A percentile compares a stretch with the other conserved stretches of the same genome.
These are phyloP conservation scores for Phalacrocorax aristotelis DNA, from an alignment of 2,113 vertebrate genomes.

Conservation along the genomic window DNA sequence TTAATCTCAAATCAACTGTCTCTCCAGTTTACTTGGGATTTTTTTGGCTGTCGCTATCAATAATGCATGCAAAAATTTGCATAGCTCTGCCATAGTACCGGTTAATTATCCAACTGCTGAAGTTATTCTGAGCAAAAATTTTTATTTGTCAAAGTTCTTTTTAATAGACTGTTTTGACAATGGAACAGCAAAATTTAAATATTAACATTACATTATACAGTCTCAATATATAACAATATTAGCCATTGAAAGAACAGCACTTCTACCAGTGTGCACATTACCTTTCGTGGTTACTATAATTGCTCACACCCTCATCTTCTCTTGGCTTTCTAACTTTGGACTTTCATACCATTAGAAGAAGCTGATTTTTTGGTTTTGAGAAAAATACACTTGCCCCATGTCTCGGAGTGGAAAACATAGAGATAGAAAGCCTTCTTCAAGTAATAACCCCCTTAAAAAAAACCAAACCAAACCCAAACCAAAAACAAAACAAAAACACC, in stretches of 20 bases:
- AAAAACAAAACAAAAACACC: background rate
- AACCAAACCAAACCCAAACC: background rate
- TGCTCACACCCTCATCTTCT: background rate
- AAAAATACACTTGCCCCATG: background rate
- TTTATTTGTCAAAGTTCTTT: background rate
- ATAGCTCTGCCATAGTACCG: background rate
- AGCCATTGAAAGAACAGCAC: background rate
- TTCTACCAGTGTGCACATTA: background rate
- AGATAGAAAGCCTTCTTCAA: background rate
- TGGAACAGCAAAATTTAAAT: background rate
- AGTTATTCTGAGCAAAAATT: background rate
- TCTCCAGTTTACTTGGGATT: background rate
- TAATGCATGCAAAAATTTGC: background rate
- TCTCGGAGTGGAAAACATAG: background rate
- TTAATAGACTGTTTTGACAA: background rate
- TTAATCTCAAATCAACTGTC: background rate
- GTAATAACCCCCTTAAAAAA: background rate
- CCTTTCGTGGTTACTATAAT: background rate
- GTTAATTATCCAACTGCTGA: background rate
- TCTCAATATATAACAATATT: background rate
- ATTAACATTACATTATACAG: background rate
- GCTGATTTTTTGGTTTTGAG: background rate
- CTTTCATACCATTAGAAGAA: background rate
- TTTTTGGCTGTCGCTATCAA: background rate
- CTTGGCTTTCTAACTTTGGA: background rate